phyloP scores from a whole-genome alignment of 2,113 vertebrate species.

The Seriola rivoliana region DNA sequence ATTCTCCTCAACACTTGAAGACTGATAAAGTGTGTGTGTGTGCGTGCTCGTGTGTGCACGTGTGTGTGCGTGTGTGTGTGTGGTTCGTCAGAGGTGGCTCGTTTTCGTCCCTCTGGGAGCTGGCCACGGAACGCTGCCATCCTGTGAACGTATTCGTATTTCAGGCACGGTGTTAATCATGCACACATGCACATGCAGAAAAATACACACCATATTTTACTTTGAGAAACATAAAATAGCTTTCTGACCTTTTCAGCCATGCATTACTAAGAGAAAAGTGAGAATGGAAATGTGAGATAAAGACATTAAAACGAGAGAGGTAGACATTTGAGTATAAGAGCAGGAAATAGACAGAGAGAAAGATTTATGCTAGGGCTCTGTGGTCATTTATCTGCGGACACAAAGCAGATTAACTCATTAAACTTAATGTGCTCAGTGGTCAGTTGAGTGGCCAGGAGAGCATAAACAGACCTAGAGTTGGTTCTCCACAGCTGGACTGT shows the following conservation, averaged over 20 bases:
- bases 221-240: constrained; percentile 6
- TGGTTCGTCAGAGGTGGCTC: constrained; percentile 35
- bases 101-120: constrained; percentile 38
- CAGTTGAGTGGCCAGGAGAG: constrained; percentile 60
- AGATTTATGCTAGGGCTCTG: constrained; percentile 37
- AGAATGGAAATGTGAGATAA: constrained; percentile 7
- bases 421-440: constrained; percentile 69
- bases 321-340: constrained; percentile 12
- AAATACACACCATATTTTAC: constrained; percentile 14
- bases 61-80: constrained; percentile 20
- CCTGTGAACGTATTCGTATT: constrained; percentile 35
- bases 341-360: neutral
- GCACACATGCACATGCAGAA: neutral
- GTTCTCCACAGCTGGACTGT: constrained; percentile 40
- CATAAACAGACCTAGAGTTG: constrained; percentile 52
- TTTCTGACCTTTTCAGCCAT: constrained; percentile 1
- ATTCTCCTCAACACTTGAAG: constrained; percentile 32
- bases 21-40: constrained; percentile 20
- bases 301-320: constrained; percentile 5
- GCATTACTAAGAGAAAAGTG: constrained; percentile 1
- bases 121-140: constrained; percentile 24
- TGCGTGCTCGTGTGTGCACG: constrained; percentile 14
- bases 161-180: constrained; percentile 7
- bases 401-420: constrained; percentile 72
- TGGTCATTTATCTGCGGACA: constrained; percentile 57